Percentiles rank a stretch among this genome's conserved stretches.
Conservation (phyloP, 2,888 invertebrate genomes). For the Sipha maydis region DNA sequence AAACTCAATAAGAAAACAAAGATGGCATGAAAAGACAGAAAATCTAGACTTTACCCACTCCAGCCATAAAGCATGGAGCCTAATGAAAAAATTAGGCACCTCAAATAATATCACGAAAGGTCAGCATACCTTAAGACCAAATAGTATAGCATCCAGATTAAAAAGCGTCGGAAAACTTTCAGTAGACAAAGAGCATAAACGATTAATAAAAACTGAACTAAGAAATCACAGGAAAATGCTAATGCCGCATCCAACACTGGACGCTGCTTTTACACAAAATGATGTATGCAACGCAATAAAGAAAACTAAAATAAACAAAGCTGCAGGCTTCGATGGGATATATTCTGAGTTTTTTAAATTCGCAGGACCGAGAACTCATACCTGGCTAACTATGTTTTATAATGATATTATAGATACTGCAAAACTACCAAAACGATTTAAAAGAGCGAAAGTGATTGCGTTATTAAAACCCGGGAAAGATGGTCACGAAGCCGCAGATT, state of each 20-base stretch:
- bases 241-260: neutral
- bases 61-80: slow-evolving; percentile 35
- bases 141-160: slow-evolving; percentile 33
- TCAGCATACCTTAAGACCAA: slow-evolving; percentile 31
- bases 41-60: slow-evolving; percentile 54
- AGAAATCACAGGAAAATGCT: slow-evolving; percentile 41
- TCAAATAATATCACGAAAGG: slow-evolving; percentile 8
- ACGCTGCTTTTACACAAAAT: slow-evolving; percentile 17
- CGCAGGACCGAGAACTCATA: slow-evolving; percentile 27
- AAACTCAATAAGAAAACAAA: slow-evolving; percentile 26
- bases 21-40: slow-evolving; percentile 48
- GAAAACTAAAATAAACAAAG: slow-evolving; percentile 59
- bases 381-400: slow-evolving; percentile 49
- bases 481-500: slow-evolving; percentile 50
- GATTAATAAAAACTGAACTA: slow-evolving; percentile 46
- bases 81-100: slow-evolving; percentile 37
- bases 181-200: slow-evolving; percentile 41
- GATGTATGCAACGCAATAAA: slow-evolving; percentile 47
- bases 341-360: slow-evolving; percentile 43
- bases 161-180: slow-evolving; percentile 39
- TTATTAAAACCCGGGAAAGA: slow-evolving; percentile 62
- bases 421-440: slow-evolving; percentile 39
- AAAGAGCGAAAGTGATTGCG: slow-evolving; percentile 31
- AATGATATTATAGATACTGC: slow-evolving; percentile 14
- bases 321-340: neutral